Evolutionary conservation across 2,113 vertebrate species (phyloP).

Genomic region (Ammodramus savannarum): DNA sequence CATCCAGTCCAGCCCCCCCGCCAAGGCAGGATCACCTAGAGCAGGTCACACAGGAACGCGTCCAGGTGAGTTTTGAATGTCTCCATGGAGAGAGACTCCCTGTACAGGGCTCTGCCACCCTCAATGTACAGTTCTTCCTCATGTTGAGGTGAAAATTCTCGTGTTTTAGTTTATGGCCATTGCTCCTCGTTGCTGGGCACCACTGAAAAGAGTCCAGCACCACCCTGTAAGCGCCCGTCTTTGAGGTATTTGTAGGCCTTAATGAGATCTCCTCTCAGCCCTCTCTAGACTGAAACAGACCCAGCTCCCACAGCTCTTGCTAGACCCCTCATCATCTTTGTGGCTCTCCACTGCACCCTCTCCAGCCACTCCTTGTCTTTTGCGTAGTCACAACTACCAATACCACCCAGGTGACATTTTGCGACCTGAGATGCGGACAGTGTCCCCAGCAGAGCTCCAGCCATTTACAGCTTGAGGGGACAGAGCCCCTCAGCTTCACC

Average conservation of each 20-base stretch:
- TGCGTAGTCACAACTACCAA: rapidly evolving
- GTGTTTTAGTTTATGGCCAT: not conserved
- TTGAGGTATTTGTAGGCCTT: not conserved
- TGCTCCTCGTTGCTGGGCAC: not conserved
- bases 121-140: not conserved
- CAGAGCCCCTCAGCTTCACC: rapidly evolving
- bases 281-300: not conserved
- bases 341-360: not conserved
- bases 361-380: not conserved
- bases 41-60: not conserved
- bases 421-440: rapidly evolving
- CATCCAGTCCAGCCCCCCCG: not conserved
- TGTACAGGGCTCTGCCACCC: not conserved
- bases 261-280: not conserved
- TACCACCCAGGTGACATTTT: not conserved
- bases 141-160: not conserved
- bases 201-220: not conserved
- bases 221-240: rapidly evolving
- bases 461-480: rapidly evolving
- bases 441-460: not conserved
- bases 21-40: not conserved
- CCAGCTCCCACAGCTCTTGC: not conserved
- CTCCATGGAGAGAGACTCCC: not conserved
- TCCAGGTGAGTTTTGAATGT: not conserved
- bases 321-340: not conserved